Conservation (phyloP, 2,888 invertebrate species). For the Hermaeophaga mercurialis region DNA sequence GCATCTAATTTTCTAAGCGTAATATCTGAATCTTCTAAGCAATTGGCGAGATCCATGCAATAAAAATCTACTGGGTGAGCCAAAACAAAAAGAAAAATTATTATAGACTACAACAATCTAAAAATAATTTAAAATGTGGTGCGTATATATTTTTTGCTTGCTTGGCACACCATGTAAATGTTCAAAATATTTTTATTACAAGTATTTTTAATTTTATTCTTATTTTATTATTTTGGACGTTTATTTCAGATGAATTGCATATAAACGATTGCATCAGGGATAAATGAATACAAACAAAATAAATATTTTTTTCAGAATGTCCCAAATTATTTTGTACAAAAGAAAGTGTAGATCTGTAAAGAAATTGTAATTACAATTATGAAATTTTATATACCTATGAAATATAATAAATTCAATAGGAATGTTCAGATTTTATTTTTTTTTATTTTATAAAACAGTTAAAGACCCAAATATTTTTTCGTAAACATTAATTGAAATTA, state of each 20-base stretch:
- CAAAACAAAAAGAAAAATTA: not conserved
- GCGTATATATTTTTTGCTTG: not conserved
- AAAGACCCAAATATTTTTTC: not conserved
- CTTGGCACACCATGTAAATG: not conserved
- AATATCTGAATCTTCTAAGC: conserved; percentile 23
- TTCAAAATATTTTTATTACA: not conserved
- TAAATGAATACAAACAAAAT: not conserved
- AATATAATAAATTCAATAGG: too few relatives aligned
- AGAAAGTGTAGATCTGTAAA: too few relatives aligned
- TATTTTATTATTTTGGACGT: conserved; percentile 1
- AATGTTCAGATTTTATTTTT: too few relatives aligned
- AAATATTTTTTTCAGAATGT: not conserved
- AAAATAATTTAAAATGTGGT: not conserved
- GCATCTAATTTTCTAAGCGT: conserved; percentile 24
- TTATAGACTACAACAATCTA: not conserved
- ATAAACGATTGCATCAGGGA: not conserved
- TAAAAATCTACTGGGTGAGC: not conserved
- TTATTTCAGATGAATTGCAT: conserved; percentile 6
- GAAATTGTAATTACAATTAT: too few relatives aligned
- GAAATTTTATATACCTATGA: too few relatives aligned
- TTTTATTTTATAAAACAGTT: not conserved
- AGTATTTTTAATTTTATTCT: not conserved
- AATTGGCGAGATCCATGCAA: conserved; percentile 12
- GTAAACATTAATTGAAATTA: not conserved
- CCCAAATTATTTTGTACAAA: not conserved